phyloP scores from a whole-genome alignment of 1,140 invertebrate genomes.

The Lineus longissimus region DNA sequence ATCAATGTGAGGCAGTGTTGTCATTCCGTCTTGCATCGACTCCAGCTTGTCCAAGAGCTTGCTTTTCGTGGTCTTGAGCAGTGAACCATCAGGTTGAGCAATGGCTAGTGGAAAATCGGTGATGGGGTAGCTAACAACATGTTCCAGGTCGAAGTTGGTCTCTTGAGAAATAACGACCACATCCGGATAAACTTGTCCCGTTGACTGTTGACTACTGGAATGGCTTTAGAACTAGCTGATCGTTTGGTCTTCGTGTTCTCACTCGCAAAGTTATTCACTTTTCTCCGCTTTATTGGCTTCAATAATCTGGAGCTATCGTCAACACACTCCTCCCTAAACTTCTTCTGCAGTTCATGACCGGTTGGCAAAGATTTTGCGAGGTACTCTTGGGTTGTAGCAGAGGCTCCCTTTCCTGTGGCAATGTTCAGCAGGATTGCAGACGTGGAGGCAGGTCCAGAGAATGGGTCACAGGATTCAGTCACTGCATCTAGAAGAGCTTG shows the following conservation, averaged over 20 bases:
- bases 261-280: background rate
- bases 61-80: constrained; percentile 4
- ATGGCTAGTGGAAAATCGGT: constrained; percentile 10
- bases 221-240: too few species aligned
- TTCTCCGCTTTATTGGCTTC: background rate
- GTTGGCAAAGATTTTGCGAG: background rate
- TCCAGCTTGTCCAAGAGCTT: constrained; percentile 11
- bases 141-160: constrained; percentile 4
- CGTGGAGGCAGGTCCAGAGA: background rate
- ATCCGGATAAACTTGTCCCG: constrained; percentile 9
- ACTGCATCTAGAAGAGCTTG: background rate
- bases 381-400: background rate
- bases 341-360: background rate
- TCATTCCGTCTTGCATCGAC: background rate
- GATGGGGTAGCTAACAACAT: constrained; percentile 7
- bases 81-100: constrained; percentile 10
- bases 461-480: background rate
- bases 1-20: constrained; percentile 10
- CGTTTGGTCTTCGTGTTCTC: background rate
- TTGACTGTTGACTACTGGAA: background rate
- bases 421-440: background rate
- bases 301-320: background rate
- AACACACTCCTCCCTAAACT: constrained; percentile 1
- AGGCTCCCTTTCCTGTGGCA: constrained; percentile 4
- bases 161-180: constrained; percentile 10